Base-by-base conservation (phyloP, 2,888 invertebrate species). In the Mallateleia sp. region DNA sequence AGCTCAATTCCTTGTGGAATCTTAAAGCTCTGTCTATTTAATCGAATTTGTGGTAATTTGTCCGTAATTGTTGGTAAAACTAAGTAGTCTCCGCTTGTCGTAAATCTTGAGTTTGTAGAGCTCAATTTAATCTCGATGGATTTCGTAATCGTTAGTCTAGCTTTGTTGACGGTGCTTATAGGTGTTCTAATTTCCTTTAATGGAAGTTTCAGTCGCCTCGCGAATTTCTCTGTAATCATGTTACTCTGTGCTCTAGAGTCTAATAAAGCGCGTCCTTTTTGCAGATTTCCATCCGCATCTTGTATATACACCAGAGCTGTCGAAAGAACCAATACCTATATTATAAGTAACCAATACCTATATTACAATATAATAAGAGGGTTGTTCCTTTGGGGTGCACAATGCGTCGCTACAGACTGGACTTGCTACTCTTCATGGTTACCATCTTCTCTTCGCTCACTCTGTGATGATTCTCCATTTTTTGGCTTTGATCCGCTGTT, bases 151-250 rank as follows among this genome's bases (percentile, higher is more conserved):
- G 42, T 56, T 9, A 54, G 18, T 42, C 25, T 18, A 1, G 67
- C 69, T 25, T 25, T 9, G 18, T 38, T 25, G n/a, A 56, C 56
- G 14, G 45, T 28, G 14, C 28, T 47, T 1, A 47, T 24, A 18
- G 24, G 69, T 7, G 25, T n/a, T 24, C 38, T 38, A 11, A 9
- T 24, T 0, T 56, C 18, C 18, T 54, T 47, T 2, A 69, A 25
- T 54, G 38, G 69, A 34, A 69, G 2, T 25, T 54, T 22, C 56
- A 69, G 11, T 18, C n/a, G 38, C 4, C 3, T 42, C 9, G 54
- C 69, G 14, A 69, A 54, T 25, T 69, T 42, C 18, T 69, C 54
- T 14, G 69, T 69, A 20, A 69, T 69, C 24, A 69, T 38, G 22
- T 69, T 69, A 1, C 1, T 38, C 22, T 69, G 54, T 15, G 52